Percentiles rank a stretch among this genome's conserved stretches.
These are phyloP conservation scores for Pristionchus maxplancki DNA, from an alignment of 2,888 invertebrate species.

Conservation along the genomic window DNA sequence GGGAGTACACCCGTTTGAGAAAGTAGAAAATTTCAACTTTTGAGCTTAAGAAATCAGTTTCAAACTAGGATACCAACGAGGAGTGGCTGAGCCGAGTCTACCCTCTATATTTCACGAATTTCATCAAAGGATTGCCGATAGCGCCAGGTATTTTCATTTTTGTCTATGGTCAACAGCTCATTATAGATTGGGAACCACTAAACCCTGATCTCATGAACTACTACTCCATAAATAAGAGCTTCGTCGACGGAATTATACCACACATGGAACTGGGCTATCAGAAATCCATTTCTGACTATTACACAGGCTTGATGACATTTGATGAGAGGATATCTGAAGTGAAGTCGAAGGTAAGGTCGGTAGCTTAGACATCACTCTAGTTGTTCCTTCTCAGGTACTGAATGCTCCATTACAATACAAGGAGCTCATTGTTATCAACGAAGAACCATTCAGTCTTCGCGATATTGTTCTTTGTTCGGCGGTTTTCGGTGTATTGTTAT, in stretches of 20 bases:
- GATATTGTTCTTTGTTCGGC: neutral
- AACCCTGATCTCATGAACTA: neutral
- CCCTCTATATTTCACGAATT: neutral
- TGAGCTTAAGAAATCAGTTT: too few species aligned
- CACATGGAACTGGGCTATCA: neutral
- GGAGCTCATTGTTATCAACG: neutral
- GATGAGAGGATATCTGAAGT: neutral
- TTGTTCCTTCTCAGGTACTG: neutral
- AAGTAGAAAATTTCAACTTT: too few species aligned
- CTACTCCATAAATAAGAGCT: neutral
- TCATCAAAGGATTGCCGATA: neutral
- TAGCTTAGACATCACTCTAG: too few species aligned
- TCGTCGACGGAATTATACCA: neutral
- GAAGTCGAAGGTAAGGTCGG: too few species aligned
- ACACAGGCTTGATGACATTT: neutral
- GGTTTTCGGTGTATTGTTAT: neutral
- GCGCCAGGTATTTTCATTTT: neutral
- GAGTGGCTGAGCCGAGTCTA: neutral
- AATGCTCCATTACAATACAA: neutral
- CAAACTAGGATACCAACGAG: neutral
- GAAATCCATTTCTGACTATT: neutral
- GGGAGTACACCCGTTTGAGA: too few species aligned
- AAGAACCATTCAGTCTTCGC: neutral
- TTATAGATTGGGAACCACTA: neutral
- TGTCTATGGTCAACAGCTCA: neutral